These are phyloP conservation scores for Sebastiscus albofasciatus DNA, from an alignment of 2,797 vertebrate species.

Conservation along the genomic window DNA sequence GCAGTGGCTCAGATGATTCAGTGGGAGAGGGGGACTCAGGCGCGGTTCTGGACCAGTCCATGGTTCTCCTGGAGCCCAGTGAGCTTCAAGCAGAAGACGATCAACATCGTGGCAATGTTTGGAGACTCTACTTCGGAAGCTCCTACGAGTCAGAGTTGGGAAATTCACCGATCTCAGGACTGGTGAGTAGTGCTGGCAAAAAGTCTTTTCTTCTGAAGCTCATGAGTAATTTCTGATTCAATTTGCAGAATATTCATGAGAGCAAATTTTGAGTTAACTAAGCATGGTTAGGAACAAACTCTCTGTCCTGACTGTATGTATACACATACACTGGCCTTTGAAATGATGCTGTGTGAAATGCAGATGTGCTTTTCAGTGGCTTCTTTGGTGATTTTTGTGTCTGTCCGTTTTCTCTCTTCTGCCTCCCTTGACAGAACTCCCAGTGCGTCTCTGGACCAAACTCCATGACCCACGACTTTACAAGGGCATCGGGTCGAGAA, in stretches of 20 bases:
- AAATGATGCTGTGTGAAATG: not conserved
- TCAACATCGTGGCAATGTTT: conserved; percentile 85
- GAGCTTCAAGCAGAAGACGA: conserved; percentile 84
- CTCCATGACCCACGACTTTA: conserved; percentile 85
- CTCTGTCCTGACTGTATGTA: not conserved
- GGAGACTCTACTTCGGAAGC: conserved; percentile 97
- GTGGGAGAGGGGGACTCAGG: conserved; percentile 82
- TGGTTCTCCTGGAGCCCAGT: conserved; percentile 84
- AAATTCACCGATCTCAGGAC: conserved; percentile 87
- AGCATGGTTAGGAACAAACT: not conserved
- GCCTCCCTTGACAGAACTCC: conserved; percentile 80
- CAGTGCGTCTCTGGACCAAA: conserved; percentile 87
- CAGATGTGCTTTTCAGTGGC: not conserved
- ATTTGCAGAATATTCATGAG: not conserved
- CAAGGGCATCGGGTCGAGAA: conserved; percentile 80
- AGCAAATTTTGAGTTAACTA: not conserved
- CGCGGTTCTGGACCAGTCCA: conserved; percentile 84
- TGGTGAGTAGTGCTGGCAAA: conserved; percentile 75
- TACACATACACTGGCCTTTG: not conserved
- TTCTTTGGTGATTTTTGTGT: not conserved
- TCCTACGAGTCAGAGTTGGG: conserved; percentile 93
- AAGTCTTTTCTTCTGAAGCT: not conserved
- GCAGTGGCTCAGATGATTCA: conserved; percentile 93
- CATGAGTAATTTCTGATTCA: not conserved
- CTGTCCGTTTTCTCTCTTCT: not conserved